phyloP scores from a whole-genome alignment of 2,888 invertebrate genomes.

The Agrochola lychnidis region DNA sequence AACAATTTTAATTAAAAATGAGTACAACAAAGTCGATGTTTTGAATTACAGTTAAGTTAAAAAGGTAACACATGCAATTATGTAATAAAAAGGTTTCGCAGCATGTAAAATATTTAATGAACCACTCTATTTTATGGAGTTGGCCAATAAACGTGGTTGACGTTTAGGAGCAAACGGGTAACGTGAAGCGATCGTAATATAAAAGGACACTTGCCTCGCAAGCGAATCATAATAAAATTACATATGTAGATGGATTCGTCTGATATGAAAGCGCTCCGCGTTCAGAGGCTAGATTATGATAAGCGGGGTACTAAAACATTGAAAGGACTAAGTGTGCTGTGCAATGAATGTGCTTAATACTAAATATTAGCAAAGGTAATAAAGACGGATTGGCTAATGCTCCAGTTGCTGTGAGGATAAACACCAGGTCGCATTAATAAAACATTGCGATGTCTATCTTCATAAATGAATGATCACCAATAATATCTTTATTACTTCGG shows the following conservation, averaged over 20 bases:
- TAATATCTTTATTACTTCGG: constrained; percentile 49
- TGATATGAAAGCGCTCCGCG: constrained; percentile 72
- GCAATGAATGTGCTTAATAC: constrained; percentile 57
- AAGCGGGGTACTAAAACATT: constrained; percentile 70
- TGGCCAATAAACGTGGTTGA: constrained; percentile 82
- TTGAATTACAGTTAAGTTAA: constrained; percentile 73
- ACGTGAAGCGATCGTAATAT: constrained; percentile 76
- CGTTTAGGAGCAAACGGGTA: constrained; percentile 76
- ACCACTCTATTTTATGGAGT: constrained; percentile 86
- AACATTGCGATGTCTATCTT: constrained; percentile 41
- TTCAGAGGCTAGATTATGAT: constrained; percentile 72
- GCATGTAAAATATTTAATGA: constrained; percentile 82
- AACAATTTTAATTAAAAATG: constrained; percentile 75
- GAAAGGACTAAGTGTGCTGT: constrained; percentile 70
- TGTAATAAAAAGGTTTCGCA: constrained; percentile 82
- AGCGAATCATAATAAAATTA: constrained; percentile 83
- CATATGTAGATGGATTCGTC: constrained; percentile 80
- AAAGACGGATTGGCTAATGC: constrained; percentile 51
- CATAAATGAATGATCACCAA: constrained; percentile 31
- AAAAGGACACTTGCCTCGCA: constrained; percentile 86
- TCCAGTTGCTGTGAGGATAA: constrained; percentile 30
- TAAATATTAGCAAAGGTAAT: constrained; percentile 38
- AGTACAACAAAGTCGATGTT: constrained; percentile 74
- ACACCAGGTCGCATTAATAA: constrained; percentile 36
- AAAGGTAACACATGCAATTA: constrained; percentile 79